Conservation (phyloP, 2,797 vertebrate genomes). For the Eulemur albifrons region DNA sequence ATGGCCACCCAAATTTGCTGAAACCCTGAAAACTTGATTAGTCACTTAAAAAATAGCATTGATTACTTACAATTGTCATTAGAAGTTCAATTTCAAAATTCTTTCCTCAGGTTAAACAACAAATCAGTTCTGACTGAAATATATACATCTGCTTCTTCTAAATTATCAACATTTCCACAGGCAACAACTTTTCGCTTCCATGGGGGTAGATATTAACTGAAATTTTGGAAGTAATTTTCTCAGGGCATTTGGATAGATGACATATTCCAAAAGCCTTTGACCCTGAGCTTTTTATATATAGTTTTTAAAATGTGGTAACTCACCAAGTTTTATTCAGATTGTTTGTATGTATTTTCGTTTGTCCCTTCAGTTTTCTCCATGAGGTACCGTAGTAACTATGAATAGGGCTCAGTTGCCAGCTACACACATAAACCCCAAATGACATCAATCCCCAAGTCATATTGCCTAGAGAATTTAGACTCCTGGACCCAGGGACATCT, state of each 20-base stretch:
- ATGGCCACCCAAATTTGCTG: slow-evolving; percentile 59
- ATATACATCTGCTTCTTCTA: slow-evolving; percentile 21
- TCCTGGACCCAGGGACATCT: neutral
- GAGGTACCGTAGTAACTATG: neutral
- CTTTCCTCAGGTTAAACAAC: slow-evolving; percentile 63
- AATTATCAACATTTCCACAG: slow-evolving; percentile 35
- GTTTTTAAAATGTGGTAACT: neutral
- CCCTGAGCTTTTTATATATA: neutral
- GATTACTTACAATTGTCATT: slow-evolving; percentile 64
- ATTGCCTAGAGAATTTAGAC: neutral
- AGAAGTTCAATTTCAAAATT: slow-evolving; percentile 55
- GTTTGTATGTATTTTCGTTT: neutral
- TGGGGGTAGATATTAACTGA: neutral
- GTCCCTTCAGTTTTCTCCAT: neutral
- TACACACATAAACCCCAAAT: neutral
- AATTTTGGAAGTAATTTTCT: slow-evolving; percentile 53
- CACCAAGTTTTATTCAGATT: neutral
- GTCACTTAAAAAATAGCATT: slow-evolving; percentile 61
- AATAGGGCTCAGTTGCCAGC: neutral
- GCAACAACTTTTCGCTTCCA: slow-evolving; percentile 19
- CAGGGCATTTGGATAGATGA: neutral
- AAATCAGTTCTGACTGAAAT: slow-evolving; percentile 45
- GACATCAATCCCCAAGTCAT: neutral
- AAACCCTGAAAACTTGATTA: slow-evolving; percentile 62
- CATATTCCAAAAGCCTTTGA: neutral